phyloP scores from a whole-genome alignment of 2,113 vertebrate species.

The Vulpes lagopus region DNA sequence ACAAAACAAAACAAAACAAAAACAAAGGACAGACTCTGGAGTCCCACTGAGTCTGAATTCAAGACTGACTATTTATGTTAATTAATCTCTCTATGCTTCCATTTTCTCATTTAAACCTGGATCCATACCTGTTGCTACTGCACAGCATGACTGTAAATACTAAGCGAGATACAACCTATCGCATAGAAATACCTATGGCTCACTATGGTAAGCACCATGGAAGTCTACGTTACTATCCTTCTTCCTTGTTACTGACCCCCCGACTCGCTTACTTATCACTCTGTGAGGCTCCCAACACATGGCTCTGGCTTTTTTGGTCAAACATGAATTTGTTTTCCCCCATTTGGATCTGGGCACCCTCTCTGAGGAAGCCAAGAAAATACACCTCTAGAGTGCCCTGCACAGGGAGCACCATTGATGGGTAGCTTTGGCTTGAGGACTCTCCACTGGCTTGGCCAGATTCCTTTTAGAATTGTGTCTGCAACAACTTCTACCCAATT shows the following conservation, averaged over 20 bases:
- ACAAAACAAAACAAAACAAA: background rate
- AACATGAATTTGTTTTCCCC: background rate
- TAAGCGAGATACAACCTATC: background rate
- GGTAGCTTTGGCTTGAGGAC: background rate
- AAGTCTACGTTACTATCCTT: no score
- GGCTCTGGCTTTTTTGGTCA: background rate
- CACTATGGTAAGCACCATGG: accelerated
- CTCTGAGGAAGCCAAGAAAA: background rate
- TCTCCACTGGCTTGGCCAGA: background rate
- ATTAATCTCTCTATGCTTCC: background rate
- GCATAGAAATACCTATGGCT: background rate
- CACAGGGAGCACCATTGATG: background rate
- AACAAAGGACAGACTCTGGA: background rate
- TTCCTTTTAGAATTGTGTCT: background rate
- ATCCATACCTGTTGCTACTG: background rate
- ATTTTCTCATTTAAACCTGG: background rate
- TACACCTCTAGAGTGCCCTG: no score
- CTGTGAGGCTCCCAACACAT: background rate
- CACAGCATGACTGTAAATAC: background rate
- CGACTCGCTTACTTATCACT: background rate
- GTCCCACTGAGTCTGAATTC: background rate
- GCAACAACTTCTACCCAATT: background rate
- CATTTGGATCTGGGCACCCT: background rate
- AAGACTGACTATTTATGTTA: background rate
- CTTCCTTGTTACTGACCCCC: background rate